Conservation (phyloP, 2,797 vertebrate species). For the Fringilla coelebs region DNA sequence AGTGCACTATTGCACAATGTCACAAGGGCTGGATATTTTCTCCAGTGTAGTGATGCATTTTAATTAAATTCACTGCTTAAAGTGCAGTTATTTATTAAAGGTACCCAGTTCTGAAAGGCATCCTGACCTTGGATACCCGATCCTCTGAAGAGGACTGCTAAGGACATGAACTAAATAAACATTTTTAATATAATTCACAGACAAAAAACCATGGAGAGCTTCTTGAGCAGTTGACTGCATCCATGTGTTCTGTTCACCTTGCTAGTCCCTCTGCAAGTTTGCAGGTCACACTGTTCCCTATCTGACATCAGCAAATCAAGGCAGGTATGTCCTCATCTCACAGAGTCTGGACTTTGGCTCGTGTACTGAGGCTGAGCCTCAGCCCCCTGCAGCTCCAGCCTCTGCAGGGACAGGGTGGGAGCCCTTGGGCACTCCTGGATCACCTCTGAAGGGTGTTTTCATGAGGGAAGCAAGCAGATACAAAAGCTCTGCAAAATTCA, state of each 20-base stretch:
- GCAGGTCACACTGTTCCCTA: background rate
- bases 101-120: background rate
- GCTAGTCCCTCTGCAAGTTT: background rate
- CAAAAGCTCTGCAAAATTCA: background rate
- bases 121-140: background rate
- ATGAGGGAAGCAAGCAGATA: background rate
- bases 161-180: background rate
- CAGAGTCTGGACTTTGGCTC: background rate
- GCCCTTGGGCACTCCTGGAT: background rate
- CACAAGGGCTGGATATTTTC: background rate
- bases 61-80: constrained; percentile 23
- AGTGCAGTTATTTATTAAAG: constrained; percentile 40
- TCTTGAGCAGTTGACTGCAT: background rate
- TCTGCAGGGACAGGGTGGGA: background rate
- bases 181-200: background rate
- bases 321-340: accelerated
- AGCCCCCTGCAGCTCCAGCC: background rate
- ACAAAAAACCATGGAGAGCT: background rate
- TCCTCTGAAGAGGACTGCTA: background rate
- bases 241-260: background rate
- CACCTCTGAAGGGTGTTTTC: background rate
- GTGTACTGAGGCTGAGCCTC: background rate
- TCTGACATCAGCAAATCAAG: background rate
- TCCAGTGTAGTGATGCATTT: background rate
- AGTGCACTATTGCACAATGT: background rate